Evolutionary conservation across 2,797 vertebrate genomes (phyloP).

Genomic region (Balearica regulorum): DNA sequence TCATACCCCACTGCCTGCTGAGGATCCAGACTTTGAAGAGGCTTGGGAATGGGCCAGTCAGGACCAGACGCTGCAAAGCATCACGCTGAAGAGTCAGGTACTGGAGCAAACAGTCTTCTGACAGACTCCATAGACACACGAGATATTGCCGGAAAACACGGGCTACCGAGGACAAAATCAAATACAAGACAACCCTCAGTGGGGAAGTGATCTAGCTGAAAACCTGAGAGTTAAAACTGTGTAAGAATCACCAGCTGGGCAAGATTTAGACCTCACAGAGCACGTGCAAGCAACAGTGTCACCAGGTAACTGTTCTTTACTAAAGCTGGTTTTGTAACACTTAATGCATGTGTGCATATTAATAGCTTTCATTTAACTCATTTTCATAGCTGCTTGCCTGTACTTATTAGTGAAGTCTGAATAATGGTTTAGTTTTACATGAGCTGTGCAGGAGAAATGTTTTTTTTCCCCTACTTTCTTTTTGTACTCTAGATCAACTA

Average conservation of each 20-base stretch:
- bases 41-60: neutral
- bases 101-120: neutral
- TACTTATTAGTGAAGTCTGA: constrained; percentile 14
- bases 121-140: neutral
- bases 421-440: constrained; percentile 7
- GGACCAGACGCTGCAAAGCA: neutral
- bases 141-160: neutral
- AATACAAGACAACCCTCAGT: neutral
- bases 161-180: neutral
- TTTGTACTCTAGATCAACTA: neutral
- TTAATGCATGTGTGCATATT: constrained; percentile 13
- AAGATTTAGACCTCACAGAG: neutral
- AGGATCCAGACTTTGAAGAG: neutral
- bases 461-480: neutral
- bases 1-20: neutral
- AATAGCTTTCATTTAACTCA: constrained; percentile 24
- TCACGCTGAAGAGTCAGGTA: neutral
- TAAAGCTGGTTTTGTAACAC: constrained; percentile 25
- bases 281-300: neutral
- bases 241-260: neutral
- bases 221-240: neutral
- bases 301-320: constrained; percentile 29
- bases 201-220: neutral
- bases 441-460: neutral
- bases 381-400: neutral